Percentiles rank a stretch among this genome's conserved stretches.
These are phyloP conservation scores for Ceryle rudis DNA, from an alignment of 2,797 vertebrate genomes.

Conservation along the genomic window DNA sequence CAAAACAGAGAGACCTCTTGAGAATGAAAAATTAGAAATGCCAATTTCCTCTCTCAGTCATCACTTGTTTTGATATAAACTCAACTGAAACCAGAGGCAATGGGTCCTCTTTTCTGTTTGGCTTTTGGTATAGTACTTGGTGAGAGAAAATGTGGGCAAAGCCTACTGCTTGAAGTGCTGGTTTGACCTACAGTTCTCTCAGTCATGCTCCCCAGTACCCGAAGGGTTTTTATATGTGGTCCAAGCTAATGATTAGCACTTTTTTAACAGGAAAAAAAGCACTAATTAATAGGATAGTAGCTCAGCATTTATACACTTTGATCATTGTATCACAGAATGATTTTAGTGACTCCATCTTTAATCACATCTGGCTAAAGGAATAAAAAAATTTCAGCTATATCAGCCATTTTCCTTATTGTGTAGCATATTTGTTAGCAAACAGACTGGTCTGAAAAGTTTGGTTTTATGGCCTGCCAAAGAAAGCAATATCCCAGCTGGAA, in stretches of 20 bases:
- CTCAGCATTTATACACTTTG: not conserved
- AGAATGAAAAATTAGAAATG: not conserved
- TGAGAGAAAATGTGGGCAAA: not conserved
- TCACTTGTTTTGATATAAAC: not conserved
- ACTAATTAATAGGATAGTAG: not conserved
- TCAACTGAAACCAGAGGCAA: not conserved
- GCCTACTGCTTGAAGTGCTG: not conserved
- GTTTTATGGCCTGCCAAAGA: not conserved
- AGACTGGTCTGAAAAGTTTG: not conserved
- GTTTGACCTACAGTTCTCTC: not conserved
- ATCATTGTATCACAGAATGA: not conserved
- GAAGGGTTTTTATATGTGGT: not conserved
- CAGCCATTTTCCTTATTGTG: not conserved
- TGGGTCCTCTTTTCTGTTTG: not conserved
- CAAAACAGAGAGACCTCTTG: not conserved
- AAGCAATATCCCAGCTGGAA: not conserved
- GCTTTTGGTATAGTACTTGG: not conserved
- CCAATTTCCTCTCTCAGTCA: not conserved
- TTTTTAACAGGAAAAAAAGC: not conserved
- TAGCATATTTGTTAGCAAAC: not conserved
- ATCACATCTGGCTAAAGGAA: not conserved
- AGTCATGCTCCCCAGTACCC: not conserved
- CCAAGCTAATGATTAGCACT: not conserved
- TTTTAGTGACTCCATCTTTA: not conserved
- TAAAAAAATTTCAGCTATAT: not conserved